These are phyloP conservation scores for Oreortyx pictus DNA, from an alignment of 2,797 vertebrate species.

Conservation along the genomic window DNA sequence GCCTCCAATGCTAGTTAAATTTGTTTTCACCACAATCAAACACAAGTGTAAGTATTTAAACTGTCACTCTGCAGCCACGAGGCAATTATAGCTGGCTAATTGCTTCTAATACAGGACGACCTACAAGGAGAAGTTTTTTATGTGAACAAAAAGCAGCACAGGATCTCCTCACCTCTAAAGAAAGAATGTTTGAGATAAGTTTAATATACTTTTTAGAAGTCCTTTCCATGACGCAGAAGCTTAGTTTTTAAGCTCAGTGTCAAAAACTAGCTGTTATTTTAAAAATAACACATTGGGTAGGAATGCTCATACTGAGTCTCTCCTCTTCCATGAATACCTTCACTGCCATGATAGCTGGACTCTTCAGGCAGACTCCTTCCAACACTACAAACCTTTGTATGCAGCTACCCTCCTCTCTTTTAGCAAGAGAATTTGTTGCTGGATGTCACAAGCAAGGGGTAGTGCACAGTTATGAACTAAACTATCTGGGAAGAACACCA, in stretches of 20 bases:
- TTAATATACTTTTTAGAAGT: neutral
- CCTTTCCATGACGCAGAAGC: neutral
- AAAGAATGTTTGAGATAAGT: neutral
- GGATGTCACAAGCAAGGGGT: neutral
- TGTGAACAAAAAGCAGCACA: neutral
- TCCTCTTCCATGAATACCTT: neutral
- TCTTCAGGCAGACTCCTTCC: neutral
- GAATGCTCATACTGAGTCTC: neutral
- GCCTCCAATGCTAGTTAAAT: neutral
- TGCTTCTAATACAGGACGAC: neutral
- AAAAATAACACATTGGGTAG: neutral
- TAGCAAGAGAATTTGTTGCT: neutral
- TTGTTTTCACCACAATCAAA: neutral
- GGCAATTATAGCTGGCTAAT: neutral
- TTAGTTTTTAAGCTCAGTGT: neutral
- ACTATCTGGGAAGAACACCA: neutral
- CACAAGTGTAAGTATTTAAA: neutral
- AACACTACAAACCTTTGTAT: neutral
- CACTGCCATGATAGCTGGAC: neutral
- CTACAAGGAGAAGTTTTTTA: neutral
- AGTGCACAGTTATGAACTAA: neutral
- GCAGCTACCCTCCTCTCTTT: neutral
- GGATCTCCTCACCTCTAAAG: neutral
- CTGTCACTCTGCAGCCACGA: neutral
- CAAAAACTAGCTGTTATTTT: neutral